Percentiles rank a stretch among this genome's conserved stretches.
Conservation (phyloP, 2,888 invertebrate species). For the Synergus itoensis region DNA sequence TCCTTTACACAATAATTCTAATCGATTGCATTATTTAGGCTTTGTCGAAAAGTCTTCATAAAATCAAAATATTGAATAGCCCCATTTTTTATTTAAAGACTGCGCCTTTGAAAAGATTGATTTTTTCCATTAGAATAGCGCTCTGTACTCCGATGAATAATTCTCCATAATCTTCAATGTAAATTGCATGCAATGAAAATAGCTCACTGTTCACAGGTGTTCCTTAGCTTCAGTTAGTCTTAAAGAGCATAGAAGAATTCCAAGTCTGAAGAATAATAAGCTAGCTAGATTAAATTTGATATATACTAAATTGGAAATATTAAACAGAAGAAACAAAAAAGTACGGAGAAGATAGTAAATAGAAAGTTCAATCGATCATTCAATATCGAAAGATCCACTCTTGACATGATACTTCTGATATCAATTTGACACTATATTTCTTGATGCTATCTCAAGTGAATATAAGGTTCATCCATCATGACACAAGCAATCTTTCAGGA, state of each 20-base stretch:
- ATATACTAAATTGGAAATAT: too few relatives aligned
- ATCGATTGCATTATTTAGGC: too few relatives aligned
- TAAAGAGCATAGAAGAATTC: too few relatives aligned
- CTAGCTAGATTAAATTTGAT: too few relatives aligned
- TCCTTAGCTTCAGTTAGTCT: neutral
- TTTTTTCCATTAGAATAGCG: neutral
- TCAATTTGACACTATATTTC: slow-evolving; percentile 22
- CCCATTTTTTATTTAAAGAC: too few relatives aligned
- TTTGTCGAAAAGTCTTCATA: too few relatives aligned
- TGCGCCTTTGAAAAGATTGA: too few relatives aligned
- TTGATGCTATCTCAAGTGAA: slow-evolving; percentile 29
- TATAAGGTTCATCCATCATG: slow-evolving; percentile 29
- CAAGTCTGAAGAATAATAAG: neutral
- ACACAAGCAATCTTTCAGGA: neutral
- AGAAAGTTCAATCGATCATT: slow-evolving; percentile 9
- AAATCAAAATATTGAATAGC: too few relatives aligned
- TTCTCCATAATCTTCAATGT: slow-evolving; percentile 2
- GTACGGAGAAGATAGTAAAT: neutral
- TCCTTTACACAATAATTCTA: too few relatives aligned
- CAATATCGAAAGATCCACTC: slow-evolving; percentile 7
- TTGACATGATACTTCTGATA: neutral
- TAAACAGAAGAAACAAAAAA: neutral
- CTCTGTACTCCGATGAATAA: neutral
- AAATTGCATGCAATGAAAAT: neutral
- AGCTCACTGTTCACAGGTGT: neutral